These are phyloP conservation scores for Corbicula japonica DNA, from an alignment of 2,888 invertebrate genomes.

Conservation along the genomic window DNA sequence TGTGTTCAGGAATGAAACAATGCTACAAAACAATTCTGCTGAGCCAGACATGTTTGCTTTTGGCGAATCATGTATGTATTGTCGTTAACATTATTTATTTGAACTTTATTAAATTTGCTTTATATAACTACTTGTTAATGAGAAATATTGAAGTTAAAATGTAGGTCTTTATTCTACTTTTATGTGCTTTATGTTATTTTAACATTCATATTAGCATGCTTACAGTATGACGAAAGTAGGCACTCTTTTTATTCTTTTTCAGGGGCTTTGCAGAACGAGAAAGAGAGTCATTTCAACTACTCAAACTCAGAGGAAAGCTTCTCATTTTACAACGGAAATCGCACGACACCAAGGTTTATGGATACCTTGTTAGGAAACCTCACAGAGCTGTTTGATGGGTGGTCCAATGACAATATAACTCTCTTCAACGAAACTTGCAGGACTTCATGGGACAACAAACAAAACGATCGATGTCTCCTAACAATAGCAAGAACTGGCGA, in stretches of 20 bases:
- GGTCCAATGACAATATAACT: not conserved
- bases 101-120: no score
- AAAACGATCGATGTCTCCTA: not conserved
- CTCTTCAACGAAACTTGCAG: not conserved
- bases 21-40: not conserved
- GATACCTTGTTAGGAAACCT: not conserved
- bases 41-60: not conserved
- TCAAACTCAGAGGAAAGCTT: not conserved
- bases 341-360: no score
- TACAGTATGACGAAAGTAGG: no score
- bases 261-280: not conserved
- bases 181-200: no score
- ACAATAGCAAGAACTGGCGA: conserved; percentile 2
- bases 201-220: no score
- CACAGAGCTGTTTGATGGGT: not conserved
- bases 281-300: conserved; percentile 12
- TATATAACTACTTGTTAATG: no score
- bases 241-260: not conserved
- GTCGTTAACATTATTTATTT: no score
- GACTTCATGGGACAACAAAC: conserved; percentile 6
- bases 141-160: no score
- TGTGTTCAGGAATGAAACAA: not conserved
- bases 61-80: conserved; percentile 27
- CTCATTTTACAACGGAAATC: not conserved
- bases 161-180: no score